Evolutionary conservation across 1,140 invertebrate genomes (phyloP), one percentile per base, ranked within the genome.

Genomic region (Cephus cinctus): DNA sequence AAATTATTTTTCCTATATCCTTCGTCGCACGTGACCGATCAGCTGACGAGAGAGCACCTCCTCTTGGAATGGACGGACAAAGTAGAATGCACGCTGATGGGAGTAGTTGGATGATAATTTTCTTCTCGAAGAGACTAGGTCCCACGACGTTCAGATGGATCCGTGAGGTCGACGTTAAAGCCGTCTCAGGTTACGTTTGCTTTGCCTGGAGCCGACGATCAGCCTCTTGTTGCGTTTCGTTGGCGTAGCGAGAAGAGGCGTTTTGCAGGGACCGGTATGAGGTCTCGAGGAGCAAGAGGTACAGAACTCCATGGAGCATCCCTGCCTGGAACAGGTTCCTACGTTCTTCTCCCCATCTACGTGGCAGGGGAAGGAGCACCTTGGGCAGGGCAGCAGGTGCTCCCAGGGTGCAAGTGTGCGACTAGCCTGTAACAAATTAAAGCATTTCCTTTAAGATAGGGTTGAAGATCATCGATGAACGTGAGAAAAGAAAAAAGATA

Each of bases 261-360:
- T 75, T 38, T 71, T 73, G 43, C 74, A 76, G 0, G 73, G 50
- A 3, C 71, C 73, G 1, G 55, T 46, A 47, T 76, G 74, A 5
- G 57, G 59, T 25, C 56, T 67, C 12, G 71, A 71, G 14, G 67
- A 69, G n/a, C 74, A 76, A 12, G 51, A 56, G 12, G 62, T 56
- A 54, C 74, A 76, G 36, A 76, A 76, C 48, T 71, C 65, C 54
- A 71, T 69, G 6, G 55, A 50, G 34, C 74, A 74, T 2, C 68
- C 65, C 43, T 67, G 59, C 23, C 74, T 60, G 20, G 71, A 71
- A 52, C 74, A 76, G 12, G 58, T 61, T 12, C 69, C 73, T 22
- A 73, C 34, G 50, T 73, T 74, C 21, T 54, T 71, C 40, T 71
- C 66, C 5, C 25, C 56, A 16, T 76, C 51, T n/a, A 76, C 63